These are phyloP conservation scores for Battus philenor DNA, from an alignment of 1,140 invertebrate genomes.

Conservation along the genomic window DNA sequence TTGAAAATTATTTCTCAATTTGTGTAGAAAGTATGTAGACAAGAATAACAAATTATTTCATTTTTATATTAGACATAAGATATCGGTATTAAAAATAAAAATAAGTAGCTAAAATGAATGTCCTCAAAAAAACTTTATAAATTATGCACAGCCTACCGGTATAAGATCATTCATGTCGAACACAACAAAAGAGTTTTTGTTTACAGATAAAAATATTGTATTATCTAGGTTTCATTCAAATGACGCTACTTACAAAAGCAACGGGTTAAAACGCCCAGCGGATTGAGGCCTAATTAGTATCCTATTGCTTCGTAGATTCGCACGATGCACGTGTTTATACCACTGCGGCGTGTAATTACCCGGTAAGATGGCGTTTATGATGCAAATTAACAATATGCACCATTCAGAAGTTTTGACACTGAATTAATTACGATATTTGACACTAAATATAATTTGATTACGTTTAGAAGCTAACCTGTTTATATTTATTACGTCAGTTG, in stretches of 20 bases:
- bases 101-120: too few species aligned
- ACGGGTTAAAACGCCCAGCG: constrained; percentile 19
- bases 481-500: too few species aligned
- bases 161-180: constrained; percentile 18
- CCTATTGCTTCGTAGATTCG: constrained; percentile 39
- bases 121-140: not conserved
- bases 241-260: constrained; percentile 21
- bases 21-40: too few species aligned
- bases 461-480: too few species aligned
- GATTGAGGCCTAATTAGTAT: constrained; percentile 39
- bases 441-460: too few species aligned
- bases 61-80: too few species aligned
- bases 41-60: too few species aligned
- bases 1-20: too few species aligned
- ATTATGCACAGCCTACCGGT: constrained; percentile 4
- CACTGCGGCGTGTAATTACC: constrained; percentile 36
- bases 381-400: constrained; percentile 20
- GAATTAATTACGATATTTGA: too few species aligned
- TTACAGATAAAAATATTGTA: constrained; percentile 42
- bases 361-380: constrained; percentile 20
- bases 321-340: constrained; percentile 38
- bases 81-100: too few species aligned
- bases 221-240: constrained; percentile 30
- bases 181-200: constrained; percentile 49
- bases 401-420: too few species aligned